Evolutionary conservation across 1,140 invertebrate species (phyloP).

Genomic region (Oreohelix idahoensis): DNA sequence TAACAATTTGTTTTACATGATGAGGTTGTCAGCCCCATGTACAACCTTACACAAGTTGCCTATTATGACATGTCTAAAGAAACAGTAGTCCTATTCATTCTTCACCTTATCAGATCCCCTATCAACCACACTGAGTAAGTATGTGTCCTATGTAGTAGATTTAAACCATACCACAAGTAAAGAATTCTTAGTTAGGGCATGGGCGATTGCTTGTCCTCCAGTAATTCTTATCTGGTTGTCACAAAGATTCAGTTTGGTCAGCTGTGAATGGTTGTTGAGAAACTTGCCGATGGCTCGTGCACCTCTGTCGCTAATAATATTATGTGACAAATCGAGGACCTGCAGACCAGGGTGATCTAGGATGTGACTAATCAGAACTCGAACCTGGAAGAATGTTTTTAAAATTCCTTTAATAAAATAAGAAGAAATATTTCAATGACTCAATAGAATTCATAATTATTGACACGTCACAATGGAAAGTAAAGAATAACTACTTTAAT

Average conservation of each 20-base stretch:
- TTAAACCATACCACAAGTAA: conserved; percentile 54
- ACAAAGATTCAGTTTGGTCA: conserved; percentile 68
- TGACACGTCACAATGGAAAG: too few species aligned
- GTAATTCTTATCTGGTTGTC: conserved; percentile 70
- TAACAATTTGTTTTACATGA: too few species aligned
- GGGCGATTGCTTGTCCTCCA: conserved; percentile 72
- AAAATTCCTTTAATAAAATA: neutral
- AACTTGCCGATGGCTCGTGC: conserved; percentile 72
- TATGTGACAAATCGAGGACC: conserved; percentile 72
- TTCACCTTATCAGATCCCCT: too few species aligned
- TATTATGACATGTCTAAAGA: too few species aligned
- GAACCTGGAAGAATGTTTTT: conserved; percentile 46
- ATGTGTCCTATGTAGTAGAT: too few species aligned
- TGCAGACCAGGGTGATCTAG: conserved; percentile 69
- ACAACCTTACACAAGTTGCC: too few species aligned
- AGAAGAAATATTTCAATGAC: conserved; percentile 1
- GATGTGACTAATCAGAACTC: conserved; percentile 71
- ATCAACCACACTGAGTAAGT: too few species aligned
- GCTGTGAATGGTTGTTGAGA: conserved; percentile 70
- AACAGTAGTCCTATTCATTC: too few species aligned
- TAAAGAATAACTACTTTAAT: too few species aligned
- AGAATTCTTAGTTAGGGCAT: conserved; percentile 71
- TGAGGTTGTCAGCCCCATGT: too few species aligned
- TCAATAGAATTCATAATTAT: too few species aligned
- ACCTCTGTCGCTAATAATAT: conserved; percentile 71